Evolutionary conservation across 2,797 vertebrate species (phyloP).

Genomic region (Strix occidentalis): DNA sequence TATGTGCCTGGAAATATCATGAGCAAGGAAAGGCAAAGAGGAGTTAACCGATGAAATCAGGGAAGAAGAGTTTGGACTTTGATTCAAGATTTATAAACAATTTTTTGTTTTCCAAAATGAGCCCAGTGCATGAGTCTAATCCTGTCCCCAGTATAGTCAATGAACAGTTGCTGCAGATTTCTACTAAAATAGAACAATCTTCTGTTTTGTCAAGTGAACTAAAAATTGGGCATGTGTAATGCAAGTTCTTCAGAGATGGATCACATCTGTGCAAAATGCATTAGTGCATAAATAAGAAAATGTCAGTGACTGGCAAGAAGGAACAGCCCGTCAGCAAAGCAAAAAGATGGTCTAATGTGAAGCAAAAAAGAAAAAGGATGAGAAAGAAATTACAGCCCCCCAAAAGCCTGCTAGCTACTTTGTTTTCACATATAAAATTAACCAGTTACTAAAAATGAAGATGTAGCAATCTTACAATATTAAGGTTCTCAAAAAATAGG

Average conservation of each 20-base stretch:
- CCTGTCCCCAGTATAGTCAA: background rate
- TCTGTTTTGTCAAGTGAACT: background rate
- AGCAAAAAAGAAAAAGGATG: background rate
- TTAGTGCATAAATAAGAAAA: background rate
- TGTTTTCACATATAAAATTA: background rate
- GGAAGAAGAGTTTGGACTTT: background rate
- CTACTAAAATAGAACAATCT: background rate
- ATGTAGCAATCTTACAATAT: background rate
- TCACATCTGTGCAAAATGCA: background rate
- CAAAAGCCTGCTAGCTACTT: background rate
- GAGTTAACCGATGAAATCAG: background rate
- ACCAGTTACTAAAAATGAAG: constrained; percentile 16
- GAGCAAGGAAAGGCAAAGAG: background rate
- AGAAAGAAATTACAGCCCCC: background rate
- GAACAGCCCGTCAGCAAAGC: background rate
- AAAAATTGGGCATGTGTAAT: background rate
- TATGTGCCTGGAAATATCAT: background rate
- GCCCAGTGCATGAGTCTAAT: background rate
- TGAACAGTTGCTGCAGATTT: background rate
- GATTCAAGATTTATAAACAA: background rate
- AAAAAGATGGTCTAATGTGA: background rate
- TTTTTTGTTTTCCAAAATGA: background rate
- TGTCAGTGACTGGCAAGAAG: background rate
- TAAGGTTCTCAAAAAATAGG: background rate
- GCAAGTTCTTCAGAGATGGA: background rate